Evolutionary conservation across 2,888 invertebrate species (phyloP).

Genomic region (Gibbula magus): DNA sequence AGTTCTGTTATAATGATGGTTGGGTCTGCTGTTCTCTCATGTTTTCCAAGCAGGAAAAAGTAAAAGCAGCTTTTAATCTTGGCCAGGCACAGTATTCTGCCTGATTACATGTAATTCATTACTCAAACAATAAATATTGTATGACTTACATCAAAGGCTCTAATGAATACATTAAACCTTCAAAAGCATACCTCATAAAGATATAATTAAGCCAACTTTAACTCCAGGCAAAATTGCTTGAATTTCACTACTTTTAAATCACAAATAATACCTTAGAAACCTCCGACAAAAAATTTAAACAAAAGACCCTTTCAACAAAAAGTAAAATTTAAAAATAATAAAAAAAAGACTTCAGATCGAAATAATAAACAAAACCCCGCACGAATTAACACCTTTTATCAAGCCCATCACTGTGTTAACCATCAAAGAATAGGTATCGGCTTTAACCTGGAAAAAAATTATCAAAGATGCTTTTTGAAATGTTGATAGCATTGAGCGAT

Average conservation of each 20-base stretch:
- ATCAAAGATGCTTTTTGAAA: conserved; percentile 16
- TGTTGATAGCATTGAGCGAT: conserved; percentile 5
- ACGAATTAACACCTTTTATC: neutral
- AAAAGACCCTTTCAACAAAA: too few relatives aligned
- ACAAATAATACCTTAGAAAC: conserved; percentile 5
- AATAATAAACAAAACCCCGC: neutral
- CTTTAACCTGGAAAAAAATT: neutral
- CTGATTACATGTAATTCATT: conserved; percentile 19
- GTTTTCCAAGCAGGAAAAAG: neutral
- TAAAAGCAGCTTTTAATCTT: conserved; percentile 1
- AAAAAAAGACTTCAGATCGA: neutral
- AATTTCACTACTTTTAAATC: conserved; percentile 17
- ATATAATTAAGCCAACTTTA: conserved; percentile 14
- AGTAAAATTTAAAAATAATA: neutral
- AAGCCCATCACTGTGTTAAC: neutral
- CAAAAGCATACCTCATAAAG: conserved; percentile 21
- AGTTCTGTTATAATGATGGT: neutral
- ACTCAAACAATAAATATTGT: conserved; percentile 20
- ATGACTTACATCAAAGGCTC: conserved; percentile 15
- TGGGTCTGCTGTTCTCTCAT: neutral
- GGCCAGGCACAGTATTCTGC: neutral
- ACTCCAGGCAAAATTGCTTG: conserved; percentile 13
- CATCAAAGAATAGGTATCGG: conserved; percentile 5
- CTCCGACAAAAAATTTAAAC: neutral
- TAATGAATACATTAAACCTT: conserved; percentile 18